Percentiles rank a stretch among this genome's conserved stretches.
Conservation (phyloP, 2,888 invertebrate species). For the Baronia brevicornis region DNA sequence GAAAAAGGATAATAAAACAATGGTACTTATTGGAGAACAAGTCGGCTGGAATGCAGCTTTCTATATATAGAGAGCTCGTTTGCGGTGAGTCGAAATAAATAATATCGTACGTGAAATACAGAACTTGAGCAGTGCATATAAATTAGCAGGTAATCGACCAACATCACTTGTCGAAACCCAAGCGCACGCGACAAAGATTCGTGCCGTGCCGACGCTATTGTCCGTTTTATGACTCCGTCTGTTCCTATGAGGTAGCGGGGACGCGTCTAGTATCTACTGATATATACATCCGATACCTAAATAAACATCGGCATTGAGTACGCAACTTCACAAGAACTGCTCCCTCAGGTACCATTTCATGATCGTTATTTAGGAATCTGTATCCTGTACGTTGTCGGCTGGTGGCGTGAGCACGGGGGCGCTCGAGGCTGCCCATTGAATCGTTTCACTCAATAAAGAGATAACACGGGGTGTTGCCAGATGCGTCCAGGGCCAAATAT, state of each 20-base stretch:
- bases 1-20: slow-evolving; percentile 56
- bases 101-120: slow-evolving; percentile 61
- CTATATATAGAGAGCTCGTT: slow-evolving; percentile 67
- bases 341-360: slow-evolving; percentile 46
- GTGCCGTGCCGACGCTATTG: slow-evolving; percentile 20
- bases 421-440: slow-evolving; percentile 39
- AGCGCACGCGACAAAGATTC: slow-evolving; percentile 44
- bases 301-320: slow-evolving; percentile 39
- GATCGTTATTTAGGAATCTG: slow-evolving; percentile 54
- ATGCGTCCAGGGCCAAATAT: slow-evolving; percentile 65
- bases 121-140: slow-evolving; percentile 61
- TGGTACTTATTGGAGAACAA: slow-evolving; percentile 47
- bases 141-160: slow-evolving; percentile 65
- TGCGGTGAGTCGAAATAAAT: slow-evolving; percentile 59
- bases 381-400: slow-evolving; percentile 43
- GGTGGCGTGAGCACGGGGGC: slow-evolving; percentile 6
- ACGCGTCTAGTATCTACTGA: slow-evolving; percentile 38
- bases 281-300: slow-evolving; percentile 37
- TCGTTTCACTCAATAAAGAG: slow-evolving; percentile 51
- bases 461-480: slow-evolving; percentile 62
- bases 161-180: slow-evolving; percentile 57
- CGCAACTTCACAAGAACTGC: slow-evolving; percentile 43
- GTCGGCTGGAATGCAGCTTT: slow-evolving; percentile 55
- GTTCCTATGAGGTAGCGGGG: slow-evolving; percentile 18
- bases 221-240: slow-evolving; percentile 11